Base-by-base conservation (phyloP, 2,797 vertebrate species). In the Ispidina lecontei region DNA sequence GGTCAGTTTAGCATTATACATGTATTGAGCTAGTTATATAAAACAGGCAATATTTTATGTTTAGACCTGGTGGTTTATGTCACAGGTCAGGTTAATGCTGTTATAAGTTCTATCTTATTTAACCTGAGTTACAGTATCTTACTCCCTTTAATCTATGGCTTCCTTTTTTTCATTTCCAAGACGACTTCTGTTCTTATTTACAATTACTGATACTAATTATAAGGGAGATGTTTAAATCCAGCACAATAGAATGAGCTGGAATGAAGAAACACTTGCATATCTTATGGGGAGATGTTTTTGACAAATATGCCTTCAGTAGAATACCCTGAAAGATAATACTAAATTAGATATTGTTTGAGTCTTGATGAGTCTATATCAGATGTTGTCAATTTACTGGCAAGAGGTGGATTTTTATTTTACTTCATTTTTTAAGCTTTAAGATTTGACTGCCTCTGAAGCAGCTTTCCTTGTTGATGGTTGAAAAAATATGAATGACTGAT, bases 171-270 rank as follows among this genome's bases (percentile, higher is more conserved):
- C 46, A 75, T 91, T 94, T 92, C 74, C 9, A 4, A 87, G 68
- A 54, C 20, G 56, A n/a, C 72, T 93, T 93, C 81, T 93, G 55
- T 92, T 93, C 84, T 83, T 95, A 63, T 91, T 93, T 93, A 85
- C 89, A 83, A 69, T 85, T 91, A 52, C 46, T 44, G 55, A 77
- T 79, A 80, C 37, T 94, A 94, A 94, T 92, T 92, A 87, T 39
- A 62, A 55, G 64, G 71, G 65, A 83, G 71, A 78, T 91, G 70
- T 91, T 95, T 69, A 93, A 93, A 94, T 82, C 39, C 47, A 89
- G 58, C 37, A 85, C 70, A 85, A 87, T 23, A 87, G 82, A 78
- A 81, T 75, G 58, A 89, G 65, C 84, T 91, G 67, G 76, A 94
- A 86, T 67, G 84, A 81, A 75, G 84, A 72, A 91, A 83, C 58